These are phyloP conservation scores for Plecturocebus donacophilus DNA, from an alignment of 2,113 vertebrate genomes.

Conservation along the genomic window DNA sequence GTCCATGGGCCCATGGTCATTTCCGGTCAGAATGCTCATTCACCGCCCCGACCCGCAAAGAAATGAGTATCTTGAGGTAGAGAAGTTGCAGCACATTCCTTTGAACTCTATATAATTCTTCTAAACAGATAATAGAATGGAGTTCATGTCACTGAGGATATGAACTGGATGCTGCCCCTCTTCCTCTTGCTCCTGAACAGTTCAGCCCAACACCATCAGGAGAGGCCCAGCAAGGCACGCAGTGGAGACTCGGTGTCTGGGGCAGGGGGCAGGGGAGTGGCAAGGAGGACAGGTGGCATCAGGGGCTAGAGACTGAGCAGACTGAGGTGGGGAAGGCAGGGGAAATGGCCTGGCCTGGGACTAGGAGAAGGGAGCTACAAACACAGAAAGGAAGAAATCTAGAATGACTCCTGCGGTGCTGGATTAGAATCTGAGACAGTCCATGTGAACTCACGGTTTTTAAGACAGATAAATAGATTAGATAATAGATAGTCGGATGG, in stretches of 20 bases:
- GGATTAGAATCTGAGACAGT: not conserved
- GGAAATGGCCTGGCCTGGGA: not conserved
- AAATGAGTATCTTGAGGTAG: not conserved
- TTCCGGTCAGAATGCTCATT: too few relatives aligned
- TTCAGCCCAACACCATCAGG: too few relatives aligned
- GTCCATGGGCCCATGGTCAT: not conserved
- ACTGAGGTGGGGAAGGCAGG: not conserved
- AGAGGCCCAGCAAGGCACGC: too few relatives aligned
- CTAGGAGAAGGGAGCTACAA: not conserved
- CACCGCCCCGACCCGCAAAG: not conserved
- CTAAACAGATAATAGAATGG: not conserved
- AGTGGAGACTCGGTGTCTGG: accelerated
- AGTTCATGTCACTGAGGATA: not conserved
- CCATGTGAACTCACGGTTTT: not conserved
- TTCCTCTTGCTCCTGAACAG: not conserved
- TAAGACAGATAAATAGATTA: not conserved
- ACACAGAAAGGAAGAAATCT: not conserved
- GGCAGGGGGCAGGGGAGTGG: not conserved
- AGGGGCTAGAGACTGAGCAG: not conserved
- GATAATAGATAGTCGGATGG: not conserved
- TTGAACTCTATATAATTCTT: not conserved
- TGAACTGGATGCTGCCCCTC: not conserved
- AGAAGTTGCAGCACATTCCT: not conserved
- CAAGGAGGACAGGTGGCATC: not conserved
- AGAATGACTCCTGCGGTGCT: not conserved